Base-by-base conservation (phyloP, 1,140 invertebrate species). In the Plodia interpunctella region DNA sequence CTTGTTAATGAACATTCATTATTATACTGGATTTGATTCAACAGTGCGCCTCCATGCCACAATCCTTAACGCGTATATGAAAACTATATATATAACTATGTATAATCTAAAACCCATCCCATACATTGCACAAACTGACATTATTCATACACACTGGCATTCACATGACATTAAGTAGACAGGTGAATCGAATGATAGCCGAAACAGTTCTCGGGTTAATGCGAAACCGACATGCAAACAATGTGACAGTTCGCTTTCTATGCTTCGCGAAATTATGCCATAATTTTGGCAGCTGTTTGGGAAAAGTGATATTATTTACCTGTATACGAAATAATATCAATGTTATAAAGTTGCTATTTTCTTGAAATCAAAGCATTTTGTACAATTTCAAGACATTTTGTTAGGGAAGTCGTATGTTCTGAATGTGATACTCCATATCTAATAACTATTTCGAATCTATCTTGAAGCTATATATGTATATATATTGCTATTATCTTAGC, bases 161-260 rank as follows among this genome's bases (percentile, higher is more conserved):
- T 69, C 70, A 55, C 58, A 57, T 76, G 74, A 72, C 75, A 77
- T 78, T 74, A 74, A 72, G 67, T 68, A 72, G 78, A 80, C 76
- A 76, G 57, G 72, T 76, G 70, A 78, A 80, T 80, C 68, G 72
- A 65, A 63, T 62, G 62, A 59, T 67, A 59, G 63, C 65, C 69
- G 66, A 68, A 76, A 70, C 55, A 44, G 55, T 58, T 66, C 66
- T 50, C 62, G 52, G 54, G 57, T 57, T 57, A 55, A 67, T 63
- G 65, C 60, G 62, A 65, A 66, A 62, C 25, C 57, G 65, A 68
- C 72, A 66, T 44, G 66, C 32, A 59, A 63, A 76, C 68, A 68
- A 78, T 70, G 57, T 65, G 69, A 78, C 73, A 76, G 55, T 28
- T 59, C 62, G 65, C 74, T 78, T 79, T 76, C 70, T 76, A 79